A percentile compares a stretch with the other conserved stretches of the same genome.
These are phyloP conservation scores for Poeciliopsis occidentalis DNA, from an alignment of 2,113 vertebrate genomes.

Conservation along the genomic window DNA sequence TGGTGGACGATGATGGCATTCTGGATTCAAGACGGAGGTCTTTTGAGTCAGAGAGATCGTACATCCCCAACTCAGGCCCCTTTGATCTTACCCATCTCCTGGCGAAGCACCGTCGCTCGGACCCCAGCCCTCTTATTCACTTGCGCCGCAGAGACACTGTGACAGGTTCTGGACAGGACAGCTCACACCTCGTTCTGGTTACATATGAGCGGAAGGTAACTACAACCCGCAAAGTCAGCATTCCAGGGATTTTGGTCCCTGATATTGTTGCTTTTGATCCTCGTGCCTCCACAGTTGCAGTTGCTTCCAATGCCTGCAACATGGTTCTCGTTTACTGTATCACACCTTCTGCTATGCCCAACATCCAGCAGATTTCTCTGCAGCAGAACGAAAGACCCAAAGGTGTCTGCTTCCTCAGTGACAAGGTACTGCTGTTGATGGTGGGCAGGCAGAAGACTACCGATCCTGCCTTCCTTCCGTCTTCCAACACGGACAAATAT, in stretches of 20 bases:
- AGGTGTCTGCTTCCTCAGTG: constrained; percentile 90
- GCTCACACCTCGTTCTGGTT: constrained; percentile 91
- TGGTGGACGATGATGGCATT: constrained; percentile 68
- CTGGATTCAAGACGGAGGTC: constrained; percentile 74
- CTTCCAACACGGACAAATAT: constrained; percentile 91
- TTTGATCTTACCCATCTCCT: constrained; percentile 89
- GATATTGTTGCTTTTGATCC: constrained; percentile 90
- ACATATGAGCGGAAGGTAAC: constrained; percentile 89
- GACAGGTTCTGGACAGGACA: constrained; percentile 88
- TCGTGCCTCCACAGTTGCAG: constrained; percentile 83
- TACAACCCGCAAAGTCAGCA: constrained; percentile 86
- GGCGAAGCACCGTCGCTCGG: constrained; percentile 78
- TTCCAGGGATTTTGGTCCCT: constrained; percentile 94
- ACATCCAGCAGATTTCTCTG: constrained; percentile 90
- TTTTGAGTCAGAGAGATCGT: constrained; percentile 77
- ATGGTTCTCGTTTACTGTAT: constrained; percentile 89
- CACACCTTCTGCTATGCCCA: constrained; percentile 84
- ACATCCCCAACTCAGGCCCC: constrained; percentile 76
- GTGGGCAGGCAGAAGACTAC: constrained; percentile 88
- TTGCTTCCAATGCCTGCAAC: constrained; percentile 91
- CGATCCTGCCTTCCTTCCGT: constrained; percentile 89
- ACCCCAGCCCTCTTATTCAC: constrained; percentile 85
- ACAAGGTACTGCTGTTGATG: constrained; percentile 87
- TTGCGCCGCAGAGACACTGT: constrained; percentile 85
- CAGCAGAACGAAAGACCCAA: constrained; percentile 90